Percentiles rank a stretch among this genome's conserved stretches.
phyloP scores from a whole-genome alignment of 2,888 invertebrate genomes.

The Caenorhabditis afra region DNA sequence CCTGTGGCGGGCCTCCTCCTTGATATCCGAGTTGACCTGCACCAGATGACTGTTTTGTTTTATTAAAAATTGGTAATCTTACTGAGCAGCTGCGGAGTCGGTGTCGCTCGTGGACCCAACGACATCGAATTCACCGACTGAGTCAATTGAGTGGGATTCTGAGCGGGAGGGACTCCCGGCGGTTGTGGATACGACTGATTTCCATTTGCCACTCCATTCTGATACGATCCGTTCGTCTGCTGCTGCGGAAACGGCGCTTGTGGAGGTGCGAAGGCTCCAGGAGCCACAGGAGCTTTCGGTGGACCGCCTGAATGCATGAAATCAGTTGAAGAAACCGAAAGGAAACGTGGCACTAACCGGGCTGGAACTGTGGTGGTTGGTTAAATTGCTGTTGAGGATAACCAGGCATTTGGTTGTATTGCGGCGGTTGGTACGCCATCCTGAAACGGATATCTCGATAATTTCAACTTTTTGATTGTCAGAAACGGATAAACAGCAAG shows the following conservation, averaged over 20 bases:
- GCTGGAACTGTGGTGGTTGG: slow-evolving; percentile 32
- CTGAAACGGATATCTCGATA: not conserved
- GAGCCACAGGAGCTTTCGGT: slow-evolving; percentile 23
- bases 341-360: slow-evolving; percentile 4
- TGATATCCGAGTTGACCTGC: slow-evolving; percentile 7
- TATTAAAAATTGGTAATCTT: not conserved
- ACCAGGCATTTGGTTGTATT: slow-evolving; percentile 33
- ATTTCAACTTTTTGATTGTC: not conserved
- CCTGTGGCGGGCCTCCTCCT: not conserved
- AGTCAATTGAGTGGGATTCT: slow-evolving; percentile 10
- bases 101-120: slow-evolving; percentile 21
- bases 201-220: slow-evolving; percentile 32
- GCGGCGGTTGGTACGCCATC: slow-evolving; percentile 60
- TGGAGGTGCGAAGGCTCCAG: slow-evolving; percentile 11
- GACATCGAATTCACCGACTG: slow-evolving; percentile 29
- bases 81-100: slow-evolving; percentile 11
- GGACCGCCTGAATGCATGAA: slow-evolving; percentile 18
- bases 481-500: not conserved
- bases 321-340: slow-evolving; percentile 36
- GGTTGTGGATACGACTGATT: slow-evolving; percentile 20
- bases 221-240: slow-evolving; percentile 20
- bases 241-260: slow-evolving; percentile 25
- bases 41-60: too few relatives aligned
- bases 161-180: slow-evolving; percentile 14
- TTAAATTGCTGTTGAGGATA: slow-evolving; percentile 52